Evolutionary conservation across 2,888 invertebrate genomes (phyloP).

Genomic region (Agapetus fuscipes): DNA sequence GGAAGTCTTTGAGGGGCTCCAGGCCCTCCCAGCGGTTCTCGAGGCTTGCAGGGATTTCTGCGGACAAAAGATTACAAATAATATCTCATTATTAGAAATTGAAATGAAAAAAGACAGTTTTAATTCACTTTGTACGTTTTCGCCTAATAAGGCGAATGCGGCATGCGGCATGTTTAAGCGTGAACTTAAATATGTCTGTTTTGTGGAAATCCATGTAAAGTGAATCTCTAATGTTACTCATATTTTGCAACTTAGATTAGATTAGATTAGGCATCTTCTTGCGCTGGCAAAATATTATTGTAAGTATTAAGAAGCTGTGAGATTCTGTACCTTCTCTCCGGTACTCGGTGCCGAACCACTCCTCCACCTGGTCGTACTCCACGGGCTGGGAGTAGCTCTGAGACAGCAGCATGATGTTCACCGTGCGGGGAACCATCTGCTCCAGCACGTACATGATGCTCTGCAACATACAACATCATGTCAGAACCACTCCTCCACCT

Average conservation of each 20-base stretch:
- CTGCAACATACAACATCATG: slow-evolving; percentile 27
- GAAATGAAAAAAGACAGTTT: neutral
- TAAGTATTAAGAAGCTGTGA: too few relatives aligned
- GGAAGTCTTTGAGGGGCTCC: slow-evolving; percentile 47
- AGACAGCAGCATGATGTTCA: slow-evolving; percentile 62
- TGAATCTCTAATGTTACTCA: too few relatives aligned
- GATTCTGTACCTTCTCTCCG: slow-evolving; percentile 51
- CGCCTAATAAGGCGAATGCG: neutral
- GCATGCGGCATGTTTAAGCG: too few relatives aligned
- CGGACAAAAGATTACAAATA: slow-evolving; percentile 13
- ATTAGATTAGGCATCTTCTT: too few relatives aligned
- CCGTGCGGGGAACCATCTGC: slow-evolving; percentile 52
- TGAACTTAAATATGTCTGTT: too few relatives aligned
- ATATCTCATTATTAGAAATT: neutral
- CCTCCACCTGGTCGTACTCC: slow-evolving; percentile 56
- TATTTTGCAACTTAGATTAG: too few relatives aligned
- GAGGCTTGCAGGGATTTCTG: slow-evolving; percentile 56
- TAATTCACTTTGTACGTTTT: neutral
- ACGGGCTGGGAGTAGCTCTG: slow-evolving; percentile 45
- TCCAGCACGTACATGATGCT: slow-evolving; percentile 51
- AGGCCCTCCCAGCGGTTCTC: slow-evolving; percentile 51
- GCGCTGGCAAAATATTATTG: too few relatives aligned
- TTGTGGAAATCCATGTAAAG: too few relatives aligned
- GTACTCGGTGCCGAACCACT: slow-evolving; percentile 80
- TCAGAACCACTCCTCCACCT: slow-evolving; percentile 68